phyloP scores from a whole-genome alignment of 2,797 vertebrate genomes.

The Choloepus didactylus region DNA sequence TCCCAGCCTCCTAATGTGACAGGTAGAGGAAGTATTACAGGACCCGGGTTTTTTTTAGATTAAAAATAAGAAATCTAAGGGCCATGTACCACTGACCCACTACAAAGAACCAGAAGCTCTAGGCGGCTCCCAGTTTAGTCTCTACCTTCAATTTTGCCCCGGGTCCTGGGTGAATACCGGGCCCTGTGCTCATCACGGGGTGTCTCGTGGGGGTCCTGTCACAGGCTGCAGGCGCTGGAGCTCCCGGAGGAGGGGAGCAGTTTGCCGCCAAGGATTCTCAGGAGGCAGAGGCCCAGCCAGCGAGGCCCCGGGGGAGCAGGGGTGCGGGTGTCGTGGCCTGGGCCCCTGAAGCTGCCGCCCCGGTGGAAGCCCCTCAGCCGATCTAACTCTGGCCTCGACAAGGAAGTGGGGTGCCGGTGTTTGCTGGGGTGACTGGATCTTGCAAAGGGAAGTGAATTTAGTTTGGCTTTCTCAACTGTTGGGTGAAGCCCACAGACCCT shows the following conservation, averaged over 20 bases:
- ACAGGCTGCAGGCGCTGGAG: too few species aligned
- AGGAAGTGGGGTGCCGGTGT: not conserved
- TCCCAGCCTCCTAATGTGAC: too few species aligned
- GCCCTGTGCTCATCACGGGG: not conserved
- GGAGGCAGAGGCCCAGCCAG: too few species aligned
- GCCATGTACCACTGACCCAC: too few species aligned
- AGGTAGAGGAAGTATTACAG: not conserved
- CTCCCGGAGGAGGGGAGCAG: not conserved
- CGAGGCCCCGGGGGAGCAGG: too few species aligned
- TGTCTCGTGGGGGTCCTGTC: too few species aligned
- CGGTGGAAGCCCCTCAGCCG: not conserved
- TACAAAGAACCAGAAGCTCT: not conserved
- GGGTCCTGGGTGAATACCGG: fast-evolving
- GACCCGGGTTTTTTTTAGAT: not conserved
- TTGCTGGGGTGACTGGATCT: not conserved
- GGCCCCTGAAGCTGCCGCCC: too few species aligned
- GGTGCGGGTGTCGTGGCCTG: too few species aligned
- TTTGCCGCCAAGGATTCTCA: not conserved
- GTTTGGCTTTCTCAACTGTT: not conserved
- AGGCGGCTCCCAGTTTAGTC: fast-evolving
- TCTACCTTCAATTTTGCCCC: not conserved
- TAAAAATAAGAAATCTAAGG: not conserved
- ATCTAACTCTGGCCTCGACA: fast-evolving
- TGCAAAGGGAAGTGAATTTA: not conserved
- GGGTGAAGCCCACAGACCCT: not conserved